Base-by-base conservation (phyloP, 2,113 vertebrate genomes). In the Choloepus hoffmanni region DNA sequence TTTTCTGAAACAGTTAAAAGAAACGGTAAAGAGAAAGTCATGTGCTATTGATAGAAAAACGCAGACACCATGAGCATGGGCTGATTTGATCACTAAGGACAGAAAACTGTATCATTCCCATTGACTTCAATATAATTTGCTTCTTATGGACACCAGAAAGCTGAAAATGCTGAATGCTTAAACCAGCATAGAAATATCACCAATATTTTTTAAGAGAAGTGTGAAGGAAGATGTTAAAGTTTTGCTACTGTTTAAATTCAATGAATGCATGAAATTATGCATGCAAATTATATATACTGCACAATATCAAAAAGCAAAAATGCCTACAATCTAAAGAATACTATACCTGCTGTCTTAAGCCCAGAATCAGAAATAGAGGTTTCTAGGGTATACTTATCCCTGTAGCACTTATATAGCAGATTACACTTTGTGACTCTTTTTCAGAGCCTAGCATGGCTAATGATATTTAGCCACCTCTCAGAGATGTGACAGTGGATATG, bases 1-100 rank as follows among this genome's bases (percentile, higher is more conserved):
- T 62, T 88, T 89, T 76, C 67, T 85, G 65, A 81, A 90, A 60
- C 70, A 74, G 85, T 19, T 45, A 74, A 94, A 85, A 7, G 36
- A 18, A 62, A 77, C 12, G 16, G 62, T 40, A 90, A 53, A 13
- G 7, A 90, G 68, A 89, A 90, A 53, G 85, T 26, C 28, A 19
- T 5, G 24, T 55, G 30, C 62, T n/a, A 48, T 5, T 18, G 24
- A 33, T 0, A 72, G 28, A 96, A 48, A 33, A 53, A 55, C 36
- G 33, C 3, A 14, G 36, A 14, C 0, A 12, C 19, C 11, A 14
- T 12, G 15, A 2, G 9, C 21, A n/a, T 1, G 26, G 36, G 24
- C 26, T 5, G 28, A 58, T 40, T 10, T 86, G 50, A 63, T 30
- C 30, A 40, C 13, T 23, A 12, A 45, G 9, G 53, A 67, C 24